Evolutionary conservation across 2,888 invertebrate species (phyloP).

Genomic region (Gymnocheta viridis): DNA sequence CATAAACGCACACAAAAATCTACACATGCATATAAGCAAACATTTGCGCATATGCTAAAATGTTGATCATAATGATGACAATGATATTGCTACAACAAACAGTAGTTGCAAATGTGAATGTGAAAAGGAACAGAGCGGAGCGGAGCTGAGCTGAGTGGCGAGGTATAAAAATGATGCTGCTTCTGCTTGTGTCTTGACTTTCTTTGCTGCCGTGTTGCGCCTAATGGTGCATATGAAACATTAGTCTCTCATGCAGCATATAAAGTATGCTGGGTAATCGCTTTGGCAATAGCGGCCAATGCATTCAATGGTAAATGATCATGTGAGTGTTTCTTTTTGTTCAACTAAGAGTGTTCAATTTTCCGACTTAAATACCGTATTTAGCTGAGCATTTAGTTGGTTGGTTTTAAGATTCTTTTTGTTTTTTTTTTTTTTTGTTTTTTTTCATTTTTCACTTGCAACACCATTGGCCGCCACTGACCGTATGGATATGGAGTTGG

Average conservation of each 20-base stretch:
- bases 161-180: neutral
- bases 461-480: constrained; percentile 49
- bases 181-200: constrained; percentile 24
- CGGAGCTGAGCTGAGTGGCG: too few relatives aligned
- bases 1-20: neutral
- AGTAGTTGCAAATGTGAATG: constrained; percentile 24
- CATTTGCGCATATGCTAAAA: constrained; percentile 20
- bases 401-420: constrained; percentile 21
- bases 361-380: constrained; percentile 70
- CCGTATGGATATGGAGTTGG: constrained; percentile 59
- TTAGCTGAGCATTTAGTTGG: constrained; percentile 70
- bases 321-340: constrained; percentile 38
- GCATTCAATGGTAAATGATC: constrained; percentile 27
- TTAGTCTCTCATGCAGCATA: constrained; percentile 52
- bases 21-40: neutral
- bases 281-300: constrained; percentile 21
- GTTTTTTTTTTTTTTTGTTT: constrained; percentile 15
- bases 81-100: constrained; percentile 47
- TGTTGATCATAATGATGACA: constrained; percentile 52
- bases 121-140: neutral
- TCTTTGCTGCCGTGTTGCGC: constrained; percentile 63
- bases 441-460: constrained; percentile 63
- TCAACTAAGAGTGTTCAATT: constrained; percentile 67
- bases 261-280: constrained; percentile 32
- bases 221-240: constrained; percentile 67